Conservation (phyloP, 2,797 vertebrate species). For the Sebastes steindachneri region DNA sequence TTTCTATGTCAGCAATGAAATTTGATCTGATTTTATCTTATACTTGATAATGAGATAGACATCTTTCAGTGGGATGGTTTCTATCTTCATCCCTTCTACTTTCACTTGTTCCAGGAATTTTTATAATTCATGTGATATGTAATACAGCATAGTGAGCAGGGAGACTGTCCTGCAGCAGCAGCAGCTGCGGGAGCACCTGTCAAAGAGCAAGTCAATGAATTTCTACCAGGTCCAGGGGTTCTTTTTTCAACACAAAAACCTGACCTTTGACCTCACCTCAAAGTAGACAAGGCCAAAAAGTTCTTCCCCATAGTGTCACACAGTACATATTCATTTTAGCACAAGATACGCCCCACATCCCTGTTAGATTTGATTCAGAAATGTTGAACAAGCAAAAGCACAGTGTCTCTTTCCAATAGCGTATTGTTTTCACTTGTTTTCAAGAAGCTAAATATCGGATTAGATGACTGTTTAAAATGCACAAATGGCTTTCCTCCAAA, state of each 20-base stretch:
- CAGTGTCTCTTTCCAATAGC: neutral
- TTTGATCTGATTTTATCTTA: conserved; percentile 1
- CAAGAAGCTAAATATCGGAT: neutral
- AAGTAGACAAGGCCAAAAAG: neutral
- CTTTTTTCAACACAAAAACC: conserved; percentile 1
- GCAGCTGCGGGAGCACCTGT: neutral
- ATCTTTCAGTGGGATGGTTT: neutral
- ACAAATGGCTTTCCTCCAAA: conserved; percentile 13
- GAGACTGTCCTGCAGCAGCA: neutral
- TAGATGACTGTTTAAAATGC: neutral
- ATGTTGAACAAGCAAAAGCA: neutral
- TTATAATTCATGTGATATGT: conserved; percentile 38
- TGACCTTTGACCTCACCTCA: conserved; percentile 29
- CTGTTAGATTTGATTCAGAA: neutral
- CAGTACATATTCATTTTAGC: neutral
- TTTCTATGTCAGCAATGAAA: neutral
- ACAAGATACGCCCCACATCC: neutral
- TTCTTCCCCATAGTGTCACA: neutral
- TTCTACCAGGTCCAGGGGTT: neutral
- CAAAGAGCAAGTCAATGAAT: neutral
- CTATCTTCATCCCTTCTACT: neutral
- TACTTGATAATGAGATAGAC: neutral
- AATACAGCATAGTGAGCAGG: neutral
- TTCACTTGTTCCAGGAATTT: conserved; percentile 15
- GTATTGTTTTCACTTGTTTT: neutral